Percentiles rank a stretch among this genome's conserved stretches.
phyloP scores from a whole-genome alignment of 2,797 vertebrate genomes.

The Melopsittacus undulatus region DNA sequence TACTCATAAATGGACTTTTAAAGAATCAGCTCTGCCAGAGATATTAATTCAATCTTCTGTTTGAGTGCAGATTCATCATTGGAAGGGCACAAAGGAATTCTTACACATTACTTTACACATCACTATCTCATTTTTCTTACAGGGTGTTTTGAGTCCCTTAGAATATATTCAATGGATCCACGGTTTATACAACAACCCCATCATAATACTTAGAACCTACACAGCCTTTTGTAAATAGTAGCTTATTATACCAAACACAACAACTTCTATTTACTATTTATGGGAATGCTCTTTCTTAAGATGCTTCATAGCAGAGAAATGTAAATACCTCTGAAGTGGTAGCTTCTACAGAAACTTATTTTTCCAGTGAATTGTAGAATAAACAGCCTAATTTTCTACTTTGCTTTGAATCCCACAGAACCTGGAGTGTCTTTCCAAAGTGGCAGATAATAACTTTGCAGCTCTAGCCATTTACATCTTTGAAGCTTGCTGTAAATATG shows the following conservation, averaged over 20 bases:
- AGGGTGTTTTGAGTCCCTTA: neutral
- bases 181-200: neutral
- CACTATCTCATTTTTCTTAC: neutral
- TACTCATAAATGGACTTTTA: slow-evolving; percentile 31
- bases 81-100: neutral
- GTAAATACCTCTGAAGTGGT: slow-evolving; percentile 49
- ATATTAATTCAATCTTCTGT: neutral
- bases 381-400: slow-evolving; percentile 46
- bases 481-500: slow-evolving; percentile 11
- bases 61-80: neutral
- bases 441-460: neutral
- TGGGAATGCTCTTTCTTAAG: slow-evolving; percentile 43
- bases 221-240: slow-evolving; percentile 25
- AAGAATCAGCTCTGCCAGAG: neutral
- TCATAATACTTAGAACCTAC: neutral
- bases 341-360: slow-evolving; percentile 65
- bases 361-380: slow-evolving; percentile 30
- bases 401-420: neutral
- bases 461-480: neutral
- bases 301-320: slow-evolving; percentile 16
- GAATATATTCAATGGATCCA: neutral
- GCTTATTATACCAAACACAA: neutral
- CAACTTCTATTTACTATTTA: slow-evolving; percentile 28
- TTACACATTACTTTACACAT: neutral
- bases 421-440: neutral